These are phyloP conservation scores for Aeoliscus strigatus DNA, from an alignment of 2,797 vertebrate species.

Conservation along the genomic window DNA sequence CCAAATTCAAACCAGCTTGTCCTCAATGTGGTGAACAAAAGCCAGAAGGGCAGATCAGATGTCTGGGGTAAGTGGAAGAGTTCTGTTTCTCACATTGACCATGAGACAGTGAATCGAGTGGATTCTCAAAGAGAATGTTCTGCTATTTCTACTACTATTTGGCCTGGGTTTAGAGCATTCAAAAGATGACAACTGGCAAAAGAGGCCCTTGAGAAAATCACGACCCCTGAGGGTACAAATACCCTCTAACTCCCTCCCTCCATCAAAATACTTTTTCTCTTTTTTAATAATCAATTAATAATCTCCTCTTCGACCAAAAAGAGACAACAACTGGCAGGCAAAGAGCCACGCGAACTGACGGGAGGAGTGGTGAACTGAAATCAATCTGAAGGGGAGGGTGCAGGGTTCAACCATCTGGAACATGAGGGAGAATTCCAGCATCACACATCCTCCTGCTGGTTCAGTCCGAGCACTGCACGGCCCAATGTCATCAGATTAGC, in stretches of 20 bases:
- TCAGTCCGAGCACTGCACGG: conserved; percentile 10
- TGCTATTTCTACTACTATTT: no score
- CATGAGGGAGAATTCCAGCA: conserved; percentile 17
- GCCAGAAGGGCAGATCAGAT: no score
- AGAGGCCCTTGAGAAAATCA: not conserved
- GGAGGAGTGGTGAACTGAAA: conserved; percentile 11
- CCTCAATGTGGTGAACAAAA: no score
- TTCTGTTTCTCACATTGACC: no score
- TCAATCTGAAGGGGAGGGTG: conserved; percentile 16
- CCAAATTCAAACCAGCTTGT: no score
- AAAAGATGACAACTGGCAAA: no score
- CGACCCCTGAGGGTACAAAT: not conserved
- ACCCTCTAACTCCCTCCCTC: conserved; percentile 6
- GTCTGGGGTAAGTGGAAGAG: no score
- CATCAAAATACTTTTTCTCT: conserved; percentile 3
- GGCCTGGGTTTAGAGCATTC: no score
- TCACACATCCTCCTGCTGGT: conserved; percentile 1
- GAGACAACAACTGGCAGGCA: conserved; percentile 6
- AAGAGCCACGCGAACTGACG: not conserved
- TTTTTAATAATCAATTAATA: not conserved
- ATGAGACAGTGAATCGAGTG: no score
- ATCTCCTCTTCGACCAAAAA: not conserved
- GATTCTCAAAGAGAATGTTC: no score
- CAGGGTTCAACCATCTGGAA: conserved; percentile 1
- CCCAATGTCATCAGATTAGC: conserved; percentile 8